These are phyloP conservation scores for Pelmatolapia mariae DNA, from an alignment of 2,113 vertebrate species.

Conservation along the genomic window DNA sequence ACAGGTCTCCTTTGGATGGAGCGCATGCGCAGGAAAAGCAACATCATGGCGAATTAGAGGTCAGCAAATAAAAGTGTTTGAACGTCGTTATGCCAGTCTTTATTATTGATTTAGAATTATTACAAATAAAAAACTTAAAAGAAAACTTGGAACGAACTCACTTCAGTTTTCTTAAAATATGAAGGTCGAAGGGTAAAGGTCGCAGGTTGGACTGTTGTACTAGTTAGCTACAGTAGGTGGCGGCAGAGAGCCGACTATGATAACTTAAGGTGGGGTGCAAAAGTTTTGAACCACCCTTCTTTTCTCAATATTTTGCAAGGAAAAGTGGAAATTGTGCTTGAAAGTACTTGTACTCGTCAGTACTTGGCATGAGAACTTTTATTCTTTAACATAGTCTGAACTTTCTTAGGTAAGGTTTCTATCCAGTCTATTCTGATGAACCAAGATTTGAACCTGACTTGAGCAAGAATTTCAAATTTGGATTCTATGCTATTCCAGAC, in stretches of 20 bases:
- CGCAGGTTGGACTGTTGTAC: background rate
- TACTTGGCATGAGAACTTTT: background rate
- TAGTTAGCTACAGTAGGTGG: conserved; percentile 19
- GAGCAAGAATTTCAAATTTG: background rate
- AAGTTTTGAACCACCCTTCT: background rate
- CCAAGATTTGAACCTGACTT: background rate
- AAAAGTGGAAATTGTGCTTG: background rate
- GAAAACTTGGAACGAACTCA: rapidly evolving
- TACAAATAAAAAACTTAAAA: rapidly evolving
- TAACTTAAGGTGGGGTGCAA: background rate
- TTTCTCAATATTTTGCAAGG: background rate
- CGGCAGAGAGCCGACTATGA: background rate
- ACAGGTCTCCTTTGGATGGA: background rate
- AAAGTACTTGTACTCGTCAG: background rate
- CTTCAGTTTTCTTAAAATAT: background rate
- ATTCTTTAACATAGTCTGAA: background rate
- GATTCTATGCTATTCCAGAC: background rate
- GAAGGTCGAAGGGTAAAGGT: conserved; percentile 49
- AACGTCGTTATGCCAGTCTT: background rate
- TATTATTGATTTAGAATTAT: background rate
- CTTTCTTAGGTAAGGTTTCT: background rate
- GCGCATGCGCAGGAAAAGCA: conserved; percentile 61
- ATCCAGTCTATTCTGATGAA: background rate
- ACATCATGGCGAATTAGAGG: conserved; percentile 51
- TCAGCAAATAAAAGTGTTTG: background rate